Evolutionary conservation across 2,888 invertebrate genomes (phyloP).

Genomic region (Poecilobothrus nobilitatus): DNA sequence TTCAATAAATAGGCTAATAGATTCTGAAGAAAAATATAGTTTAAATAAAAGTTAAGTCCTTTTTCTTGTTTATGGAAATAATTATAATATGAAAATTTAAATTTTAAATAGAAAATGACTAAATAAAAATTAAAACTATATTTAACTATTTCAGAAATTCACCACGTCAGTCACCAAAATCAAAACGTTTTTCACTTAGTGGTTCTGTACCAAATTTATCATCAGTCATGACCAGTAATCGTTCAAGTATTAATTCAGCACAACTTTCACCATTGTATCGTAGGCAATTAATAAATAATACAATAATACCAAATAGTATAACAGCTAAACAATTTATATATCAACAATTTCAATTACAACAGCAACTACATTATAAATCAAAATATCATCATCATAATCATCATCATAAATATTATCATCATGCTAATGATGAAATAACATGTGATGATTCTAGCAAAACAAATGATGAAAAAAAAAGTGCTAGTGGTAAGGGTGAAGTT

Average conservation of each 20-base stretch:
- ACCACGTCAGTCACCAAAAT: slow-evolving; percentile 38
- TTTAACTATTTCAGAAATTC: slow-evolving; percentile 31
- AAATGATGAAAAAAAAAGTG: not conserved
- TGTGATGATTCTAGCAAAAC: not conserved
- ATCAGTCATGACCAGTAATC: slow-evolving; percentile 22
- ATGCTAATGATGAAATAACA: slow-evolving; percentile 30
- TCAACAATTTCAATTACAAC: slow-evolving; percentile 33
- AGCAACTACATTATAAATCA: slow-evolving; percentile 35
- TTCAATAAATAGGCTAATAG: too few species aligned
- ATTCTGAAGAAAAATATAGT: too few species aligned
- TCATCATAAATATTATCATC: slow-evolving; percentile 25
- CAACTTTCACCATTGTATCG: slow-evolving; percentile 34
- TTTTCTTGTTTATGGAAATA: too few species aligned
- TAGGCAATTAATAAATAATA: slow-evolving; percentile 26
- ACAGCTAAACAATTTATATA: slow-evolving; percentile 31
- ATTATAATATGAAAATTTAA: too few species aligned
- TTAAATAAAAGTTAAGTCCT: too few species aligned
- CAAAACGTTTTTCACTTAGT: slow-evolving; percentile 44
- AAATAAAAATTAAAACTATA: too few species aligned
- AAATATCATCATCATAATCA: slow-evolving; percentile 25
- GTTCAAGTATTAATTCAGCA: slow-evolving; percentile 16
- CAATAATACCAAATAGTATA: not conserved
- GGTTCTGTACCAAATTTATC: slow-evolving; percentile 53
- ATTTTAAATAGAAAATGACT: too few species aligned
- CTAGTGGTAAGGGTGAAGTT: not conserved